Base-by-base conservation (phyloP, 2,797 vertebrate genomes). In the Menidia menidia region DNA sequence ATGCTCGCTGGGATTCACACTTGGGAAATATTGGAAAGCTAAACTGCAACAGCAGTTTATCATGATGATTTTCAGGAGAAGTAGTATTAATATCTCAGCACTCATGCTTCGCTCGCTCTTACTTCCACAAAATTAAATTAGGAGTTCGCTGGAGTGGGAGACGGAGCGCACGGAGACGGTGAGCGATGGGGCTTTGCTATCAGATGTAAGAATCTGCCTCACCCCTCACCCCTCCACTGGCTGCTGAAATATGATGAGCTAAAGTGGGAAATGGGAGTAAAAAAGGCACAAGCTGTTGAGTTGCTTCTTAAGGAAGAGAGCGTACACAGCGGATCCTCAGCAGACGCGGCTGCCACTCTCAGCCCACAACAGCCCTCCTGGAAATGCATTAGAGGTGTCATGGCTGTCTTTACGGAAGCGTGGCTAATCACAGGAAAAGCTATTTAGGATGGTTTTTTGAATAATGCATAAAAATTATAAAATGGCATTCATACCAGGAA, bases 51-150 rank as follows among this genome's bases (percentile, higher is more conserved):
- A 51, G 75, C 44, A 63, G 85, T 89, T 87, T 52, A 83, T 91
- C 89, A 85, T 90, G 78, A 86, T 82, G 70, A 77, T 86, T 83
- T 88, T 53, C 62, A 75, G 63, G 73, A 78, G 83, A 78, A 77
- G 73, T 71, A 30, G 72, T 81, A 89, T 91, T 88, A 91, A 90
- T 86, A 90, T 85, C 82, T 77, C 75, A 81, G 75, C 84, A 71
- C 79, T 83, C 78, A 64, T 16, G 71, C 80, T 81, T 73, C 3
- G 31, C 73, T 82, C 57, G 59, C 80, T 87, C 82, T 80, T 78
- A 82, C 80, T 81, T 83, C 84, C 78, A 70, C 60, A 70, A 82
- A 90, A 91, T 90, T 80, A 85, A 90, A 90, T 91, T 89, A 91
- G 88, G 82, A 67, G 82, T 60, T 81, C 59, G 70, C 73, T 83